Base-by-base conservation (phyloP, 1,140 invertebrate species). In the Cardiocondyla obscurior region DNA sequence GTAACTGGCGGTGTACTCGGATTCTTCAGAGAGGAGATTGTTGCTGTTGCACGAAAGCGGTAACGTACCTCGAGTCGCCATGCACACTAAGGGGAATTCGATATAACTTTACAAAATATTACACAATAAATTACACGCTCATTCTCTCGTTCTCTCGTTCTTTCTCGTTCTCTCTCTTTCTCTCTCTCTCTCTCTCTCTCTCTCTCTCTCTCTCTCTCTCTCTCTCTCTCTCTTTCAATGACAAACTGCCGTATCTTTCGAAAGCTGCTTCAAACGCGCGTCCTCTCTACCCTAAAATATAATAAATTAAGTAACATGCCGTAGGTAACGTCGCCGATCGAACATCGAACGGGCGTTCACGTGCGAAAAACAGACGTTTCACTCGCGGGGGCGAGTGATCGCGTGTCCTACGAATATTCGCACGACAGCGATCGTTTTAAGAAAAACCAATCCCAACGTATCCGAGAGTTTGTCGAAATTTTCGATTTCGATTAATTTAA, bases 31-130 rank as follows among this genome's bases (percentile, higher is more conserved):
- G 58, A 64, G 73, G 57, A 49, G 73, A 49, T 64, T 49, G 55
- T 46, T 46, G 72, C 19, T 65, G 73, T 39, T 69, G 62, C 74
- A 79, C 62, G 49, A 79, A 67, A 79, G 62, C 62, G 74, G 49
- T 79, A 79, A 79, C 62, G 28, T 79, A 69, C 62, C 74, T 79
- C 74, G 62, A 79, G 74, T 79, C 62, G 74, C 33, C 74, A 67
- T 69, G 46, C 62, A 51, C 44, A 53, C 46, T 79, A 79, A 67
- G 46, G 62, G 46, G 33, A n/a, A 33, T 39, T 67, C 62, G 62
- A 69, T 79, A 67, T 55, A 79, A 67, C 74, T 67, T 79, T 79
- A 79, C 74, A 79, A 79, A 79, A 79, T 79, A 39, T 79, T 67
- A 79, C 62, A 79, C 62, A 79, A 79, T 74, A 74, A 74, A 74